Evolutionary conservation across 2,797 vertebrate species (phyloP), one percentile per base, ranked within the genome.

Genomic region (Xenopus petersii): DNA sequence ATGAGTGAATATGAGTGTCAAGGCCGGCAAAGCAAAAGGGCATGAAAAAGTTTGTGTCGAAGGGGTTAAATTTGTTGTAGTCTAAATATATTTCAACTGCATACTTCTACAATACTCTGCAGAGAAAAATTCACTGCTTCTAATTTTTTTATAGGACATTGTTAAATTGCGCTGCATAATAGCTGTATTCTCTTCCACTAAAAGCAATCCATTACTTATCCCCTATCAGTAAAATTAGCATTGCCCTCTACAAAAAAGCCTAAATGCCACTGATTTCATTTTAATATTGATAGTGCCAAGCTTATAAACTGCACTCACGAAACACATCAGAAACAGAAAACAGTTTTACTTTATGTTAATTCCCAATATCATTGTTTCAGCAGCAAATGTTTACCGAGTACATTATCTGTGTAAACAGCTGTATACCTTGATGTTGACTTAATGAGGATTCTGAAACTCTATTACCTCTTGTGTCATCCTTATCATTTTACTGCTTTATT

Each of bases 341-440:
- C 67, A 68, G 54, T 12, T 48, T 58, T 33, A 51, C 67, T 64
- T 58, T 69, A 42, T 58, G 70, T 73, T 73, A 79, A 74, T 79
- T 66, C 61, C 54, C 67, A 73, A 79, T 70, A 79, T 70, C 70
- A 73, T 74, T 74, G 66, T 70, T 79, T 63, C 71, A 42, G 66
- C 36, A 65, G 71, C 71, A 79, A 79, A 74, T 66, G 69, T 79
- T 79, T 79, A 74, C 71, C 15, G 51, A 70, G 21, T 60, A 67
- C 76, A 79, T 79, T 79, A 79, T 79, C 76, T 79, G 65, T 79
- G 73, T 79, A 74, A 73, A 79, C 76, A 73, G 71, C 76, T 64
- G 76, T 60, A 64, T 74, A 79, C 73, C 76, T 79, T 65, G 69
- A 70, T 79, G 63, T 15, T 47, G 60, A 49, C 73, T 79, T 47